These are phyloP conservation scores for Cebidichthys violaceus DNA, from an alignment of 2,113 vertebrate species.

Conservation along the genomic window DNA sequence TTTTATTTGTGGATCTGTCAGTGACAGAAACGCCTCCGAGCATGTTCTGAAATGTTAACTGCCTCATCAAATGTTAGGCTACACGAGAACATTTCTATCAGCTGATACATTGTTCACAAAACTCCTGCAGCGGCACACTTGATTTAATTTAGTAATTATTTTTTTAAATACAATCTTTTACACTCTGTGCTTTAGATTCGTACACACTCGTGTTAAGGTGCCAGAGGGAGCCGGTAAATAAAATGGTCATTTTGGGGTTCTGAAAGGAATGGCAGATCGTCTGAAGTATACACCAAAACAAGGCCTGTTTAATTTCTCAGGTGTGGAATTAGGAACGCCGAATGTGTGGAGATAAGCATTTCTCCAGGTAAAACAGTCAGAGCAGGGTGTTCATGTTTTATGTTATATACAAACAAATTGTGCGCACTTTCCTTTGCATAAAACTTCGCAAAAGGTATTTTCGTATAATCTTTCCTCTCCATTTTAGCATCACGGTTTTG, in stretches of 20 bases:
- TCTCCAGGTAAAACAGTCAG: not conserved
- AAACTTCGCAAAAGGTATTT: not conserved
- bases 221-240: not conserved
- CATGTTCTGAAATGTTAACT: constrained; percentile 9
- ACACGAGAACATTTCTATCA: not conserved
- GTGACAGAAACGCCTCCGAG: not conserved
- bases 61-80: not conserved
- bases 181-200: rapidly evolving
- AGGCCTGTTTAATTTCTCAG: not conserved
- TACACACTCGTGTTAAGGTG: not conserved
- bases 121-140: not conserved
- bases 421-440: not conserved
- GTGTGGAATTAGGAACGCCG: not conserved
- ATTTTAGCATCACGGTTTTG: not conserved
- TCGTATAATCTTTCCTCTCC: not conserved
- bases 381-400: not conserved
- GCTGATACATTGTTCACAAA: not conserved
- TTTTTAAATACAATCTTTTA: not conserved
- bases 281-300: not conserved
- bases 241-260: not conserved
- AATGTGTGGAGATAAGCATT: not conserved
- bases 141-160: not conserved
- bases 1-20: not conserved
- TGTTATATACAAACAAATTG: not conserved
- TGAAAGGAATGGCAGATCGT: not conserved